A percentile compares a stretch with the other conserved stretches of the same genome.
These are phyloP conservation scores for Lycocerus yunnanus DNA, from an alignment of 2,888 invertebrate genomes.

Conservation along the genomic window DNA sequence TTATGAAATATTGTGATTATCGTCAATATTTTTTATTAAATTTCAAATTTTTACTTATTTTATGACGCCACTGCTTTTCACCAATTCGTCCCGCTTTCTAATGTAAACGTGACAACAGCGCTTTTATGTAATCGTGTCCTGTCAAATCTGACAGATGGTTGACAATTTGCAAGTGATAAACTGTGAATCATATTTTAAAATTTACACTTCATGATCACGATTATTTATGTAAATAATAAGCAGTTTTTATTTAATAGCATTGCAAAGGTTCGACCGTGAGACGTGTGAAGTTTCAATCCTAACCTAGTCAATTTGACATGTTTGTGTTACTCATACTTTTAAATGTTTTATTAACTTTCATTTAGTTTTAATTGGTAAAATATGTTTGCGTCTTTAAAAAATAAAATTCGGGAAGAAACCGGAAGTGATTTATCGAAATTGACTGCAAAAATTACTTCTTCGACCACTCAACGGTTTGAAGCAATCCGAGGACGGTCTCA, in stretches of 20 bases:
- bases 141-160: background rate
- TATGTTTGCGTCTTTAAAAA: constrained; percentile 88
- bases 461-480: constrained; percentile 59
- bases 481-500: constrained; percentile 54
- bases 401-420: constrained; percentile 88
- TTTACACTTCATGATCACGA: background rate
- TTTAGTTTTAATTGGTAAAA: constrained; percentile 35
- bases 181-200: background rate
- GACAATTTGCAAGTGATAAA: background rate
- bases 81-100: background rate
- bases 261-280: background rate
- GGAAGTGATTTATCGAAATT: constrained; percentile 72
- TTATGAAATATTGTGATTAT: background rate
- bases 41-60: background rate
- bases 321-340: background rate
- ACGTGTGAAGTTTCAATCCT: background rate
- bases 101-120: background rate
- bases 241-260: background rate
- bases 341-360: background rate
- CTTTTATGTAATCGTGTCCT: background rate
- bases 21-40: background rate
- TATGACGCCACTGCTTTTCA: background rate
- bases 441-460: constrained; percentile 56
- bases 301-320: constrained; percentile 1
- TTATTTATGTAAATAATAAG: background rate